Base-by-base conservation (phyloP, 2,797 vertebrate species). In the Macroramphosus scolopax region DNA sequence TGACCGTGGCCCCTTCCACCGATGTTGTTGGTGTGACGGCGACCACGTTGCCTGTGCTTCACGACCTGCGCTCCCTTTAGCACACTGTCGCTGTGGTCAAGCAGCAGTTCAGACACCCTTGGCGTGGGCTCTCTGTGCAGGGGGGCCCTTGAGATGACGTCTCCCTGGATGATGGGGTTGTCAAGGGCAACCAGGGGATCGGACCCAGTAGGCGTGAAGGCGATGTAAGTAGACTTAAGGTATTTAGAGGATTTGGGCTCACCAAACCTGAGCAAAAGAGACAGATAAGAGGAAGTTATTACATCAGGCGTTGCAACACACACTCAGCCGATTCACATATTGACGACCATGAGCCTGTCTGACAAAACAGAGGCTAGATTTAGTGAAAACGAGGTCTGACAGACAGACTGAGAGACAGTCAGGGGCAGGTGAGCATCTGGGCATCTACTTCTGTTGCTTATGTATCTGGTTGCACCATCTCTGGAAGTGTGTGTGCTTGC, bases 1-100 rank as follows among this genome's bases (percentile, higher is more conserved):
- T 87, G 84, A 10, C 67, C 13, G 5, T 79, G 81, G 42, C 61
- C 44, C 22, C 80, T 77, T 5, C 63, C 57, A 1, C 42, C 25
- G 0, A 68, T 39, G 0, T 6, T 24, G 57, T 31, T 51, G 52
- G 63, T 60, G 20, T 91, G 87, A 2, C 87, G 89, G 29, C 87
- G 89, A 54, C 82, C 70, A 25, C 88, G 64, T 36, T 65, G 68
- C 30, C 63, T 56, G 1, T 54, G 74, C 17, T 22, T 62, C 53
- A 45, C 32, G 29, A 33, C 39, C 0, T 42, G 24, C 1, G 35
- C 33, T 26, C 72, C 68, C 36, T 16, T 47, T 10, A 12, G 33
- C 10, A 49, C 8, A 4, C 14, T 16, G 24, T 38, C 8, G 4
- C 14, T 16, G 24, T 38, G 70, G 47, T 66, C 40, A 31, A 57